Percentiles rank a stretch among this genome's conserved stretches.
Conservation (phyloP, 2,888 invertebrate genomes). For the Clistopyga incitator region DNA sequence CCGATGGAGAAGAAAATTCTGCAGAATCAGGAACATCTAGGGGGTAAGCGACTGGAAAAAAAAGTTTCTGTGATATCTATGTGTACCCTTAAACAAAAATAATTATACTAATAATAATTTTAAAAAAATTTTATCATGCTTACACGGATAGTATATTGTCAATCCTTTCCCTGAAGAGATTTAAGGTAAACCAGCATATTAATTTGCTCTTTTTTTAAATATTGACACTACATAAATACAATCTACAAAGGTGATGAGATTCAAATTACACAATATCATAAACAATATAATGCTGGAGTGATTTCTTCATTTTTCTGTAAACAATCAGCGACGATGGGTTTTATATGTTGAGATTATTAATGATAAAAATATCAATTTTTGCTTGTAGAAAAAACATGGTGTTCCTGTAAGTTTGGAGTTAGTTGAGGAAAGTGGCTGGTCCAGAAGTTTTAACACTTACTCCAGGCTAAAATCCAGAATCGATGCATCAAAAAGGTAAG, state of each 20-base stretch:
- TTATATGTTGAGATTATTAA: not conserved
- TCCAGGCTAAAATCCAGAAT: constrained; percentile 76
- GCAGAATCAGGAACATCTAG: constrained; percentile 73
- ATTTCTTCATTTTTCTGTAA: not conserved
- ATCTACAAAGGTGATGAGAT: not conserved
- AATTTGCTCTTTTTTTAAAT: not conserved
- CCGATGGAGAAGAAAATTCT: constrained; percentile 70
- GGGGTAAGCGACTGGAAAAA: constrained; percentile 70
- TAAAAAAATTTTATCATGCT: constrained; percentile 70
- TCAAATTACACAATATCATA: not conserved
- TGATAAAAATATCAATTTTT: constrained; percentile 14
- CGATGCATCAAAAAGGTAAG: constrained; percentile 75
- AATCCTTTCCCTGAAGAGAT: constrained; percentile 79
- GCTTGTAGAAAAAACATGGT: constrained; percentile 76
- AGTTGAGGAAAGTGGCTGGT: constrained; percentile 78
- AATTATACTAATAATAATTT: constrained; percentile 60
- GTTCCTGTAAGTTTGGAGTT: constrained; percentile 79
- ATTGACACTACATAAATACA: not conserved
- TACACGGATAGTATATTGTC: constrained; percentile 79
- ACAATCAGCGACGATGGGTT: not conserved
- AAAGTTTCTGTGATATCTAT: not conserved
- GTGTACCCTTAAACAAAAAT: constrained; percentile 2
- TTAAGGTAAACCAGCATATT: constrained; percentile 73
- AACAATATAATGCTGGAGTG: not conserved
- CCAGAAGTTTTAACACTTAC: constrained; percentile 77